Evolutionary conservation across 2,797 vertebrate genomes (phyloP).

Genomic region (Gambusia yucatana): DNA sequence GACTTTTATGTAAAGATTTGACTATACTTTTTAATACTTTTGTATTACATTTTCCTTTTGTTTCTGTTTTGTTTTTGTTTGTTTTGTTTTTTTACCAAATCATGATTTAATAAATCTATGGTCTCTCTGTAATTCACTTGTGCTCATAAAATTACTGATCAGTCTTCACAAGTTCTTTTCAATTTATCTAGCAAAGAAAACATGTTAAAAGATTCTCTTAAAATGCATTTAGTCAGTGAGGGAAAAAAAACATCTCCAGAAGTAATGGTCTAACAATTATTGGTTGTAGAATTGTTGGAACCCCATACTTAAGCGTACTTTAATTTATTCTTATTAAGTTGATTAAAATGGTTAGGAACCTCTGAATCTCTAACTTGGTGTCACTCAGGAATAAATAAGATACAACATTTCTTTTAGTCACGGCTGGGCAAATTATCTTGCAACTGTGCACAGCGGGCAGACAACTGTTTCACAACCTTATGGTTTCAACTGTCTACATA

Average conservation of each 20-base stretch:
- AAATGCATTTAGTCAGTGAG: background rate
- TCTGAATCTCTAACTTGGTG: background rate
- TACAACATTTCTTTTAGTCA: background rate
- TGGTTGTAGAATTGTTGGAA: background rate
- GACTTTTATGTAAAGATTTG: background rate
- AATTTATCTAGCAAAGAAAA: background rate
- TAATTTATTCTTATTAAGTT: background rate
- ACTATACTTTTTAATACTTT: background rate
- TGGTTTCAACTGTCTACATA: background rate
- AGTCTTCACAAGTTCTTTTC: background rate
- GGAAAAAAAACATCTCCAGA: background rate
- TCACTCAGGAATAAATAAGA: background rate
- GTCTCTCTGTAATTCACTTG: background rate
- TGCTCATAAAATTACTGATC: background rate
- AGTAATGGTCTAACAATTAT: background rate
- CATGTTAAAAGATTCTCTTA: background rate
- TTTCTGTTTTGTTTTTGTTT: background rate
- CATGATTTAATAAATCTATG: slow-evolving; percentile 5
- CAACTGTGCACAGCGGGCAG: background rate
- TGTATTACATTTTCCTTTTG: background rate
- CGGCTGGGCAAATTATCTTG: background rate
- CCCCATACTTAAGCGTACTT: background rate
- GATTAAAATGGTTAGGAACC: background rate
- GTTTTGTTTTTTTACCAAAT: background rate
- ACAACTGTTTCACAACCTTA: background rate